Evolutionary conservation across 2,113 vertebrate species (phyloP).

Genomic region (Saccopteryx bilineata): DNA sequence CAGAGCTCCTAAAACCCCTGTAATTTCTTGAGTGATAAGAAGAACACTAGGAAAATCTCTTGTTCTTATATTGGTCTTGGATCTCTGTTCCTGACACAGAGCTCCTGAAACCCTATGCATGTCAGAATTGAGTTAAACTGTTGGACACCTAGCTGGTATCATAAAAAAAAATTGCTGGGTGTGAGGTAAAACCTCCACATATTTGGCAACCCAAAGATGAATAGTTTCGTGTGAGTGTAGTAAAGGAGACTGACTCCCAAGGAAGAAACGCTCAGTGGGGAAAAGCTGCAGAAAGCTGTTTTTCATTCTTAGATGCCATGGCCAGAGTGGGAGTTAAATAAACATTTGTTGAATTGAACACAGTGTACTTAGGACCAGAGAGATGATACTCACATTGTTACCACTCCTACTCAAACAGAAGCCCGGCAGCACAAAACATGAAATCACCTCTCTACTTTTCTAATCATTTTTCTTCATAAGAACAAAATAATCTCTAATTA

Average conservation of each 20-base stretch:
- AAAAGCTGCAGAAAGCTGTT: neutral
- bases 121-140: neutral
- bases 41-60: neutral
- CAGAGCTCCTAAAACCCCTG: neutral
- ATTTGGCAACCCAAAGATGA: neutral
- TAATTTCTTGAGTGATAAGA: constrained; percentile 3
- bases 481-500: constrained; percentile 71
- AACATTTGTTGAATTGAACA: constrained; percentile 41
- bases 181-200: neutral
- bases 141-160: neutral
- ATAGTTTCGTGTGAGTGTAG: neutral
- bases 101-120: neutral
- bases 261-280: neutral
- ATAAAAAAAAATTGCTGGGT: neutral
- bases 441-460: constrained; percentile 2
- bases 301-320: neutral
- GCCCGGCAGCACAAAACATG: neutral
- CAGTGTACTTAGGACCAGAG: neutral
- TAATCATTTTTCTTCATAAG: constrained; percentile 48
- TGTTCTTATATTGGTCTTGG: neutral
- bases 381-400: neutral
- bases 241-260: neutral
- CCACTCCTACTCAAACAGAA: neutral
- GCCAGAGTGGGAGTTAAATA: neutral
- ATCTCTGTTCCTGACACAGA: neutral